These are phyloP conservation scores for Agelaius tricolor DNA, from an alignment of 2,113 vertebrate species.

Conservation along the genomic window DNA sequence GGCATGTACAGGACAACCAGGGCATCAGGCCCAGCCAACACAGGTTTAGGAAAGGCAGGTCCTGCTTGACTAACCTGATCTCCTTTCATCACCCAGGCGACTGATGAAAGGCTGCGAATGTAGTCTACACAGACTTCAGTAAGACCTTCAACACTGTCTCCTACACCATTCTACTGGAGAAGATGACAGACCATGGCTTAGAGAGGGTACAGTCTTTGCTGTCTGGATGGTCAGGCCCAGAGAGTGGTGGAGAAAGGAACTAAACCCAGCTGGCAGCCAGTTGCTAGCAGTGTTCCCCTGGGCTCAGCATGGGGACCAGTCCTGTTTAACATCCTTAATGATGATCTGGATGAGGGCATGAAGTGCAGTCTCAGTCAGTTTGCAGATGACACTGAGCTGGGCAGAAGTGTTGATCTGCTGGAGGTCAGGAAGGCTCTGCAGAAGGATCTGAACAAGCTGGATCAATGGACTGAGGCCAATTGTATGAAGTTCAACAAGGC, in stretches of 20 bases:
- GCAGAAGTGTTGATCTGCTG: not conserved
- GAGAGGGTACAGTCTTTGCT: not conserved
- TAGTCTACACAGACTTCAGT: not conserved
- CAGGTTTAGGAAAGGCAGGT: not conserved
- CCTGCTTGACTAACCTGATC: not conserved
- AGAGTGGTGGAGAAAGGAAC: not conserved
- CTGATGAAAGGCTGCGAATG: not conserved
- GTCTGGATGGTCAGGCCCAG: not conserved
- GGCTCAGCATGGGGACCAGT: not conserved
- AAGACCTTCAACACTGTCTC: not conserved
- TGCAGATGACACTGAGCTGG: not conserved
- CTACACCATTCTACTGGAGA: not conserved
- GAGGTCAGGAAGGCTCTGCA: not conserved
- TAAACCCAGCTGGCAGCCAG: accelerated
- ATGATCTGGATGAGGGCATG: not conserved
- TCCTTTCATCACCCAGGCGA: not conserved
- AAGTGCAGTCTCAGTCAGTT: not conserved
- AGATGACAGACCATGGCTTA: not conserved
- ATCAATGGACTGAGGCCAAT: not conserved
- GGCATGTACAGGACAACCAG: not conserved
- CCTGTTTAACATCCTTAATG: not conserved
- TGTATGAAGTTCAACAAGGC: not conserved
- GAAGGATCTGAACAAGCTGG: not conserved
- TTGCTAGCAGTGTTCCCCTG: not conserved
- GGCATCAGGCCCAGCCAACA: not conserved